Evolutionary conservation across 2,113 vertebrate genomes (phyloP).

Genomic region (Lota lota): DNA sequence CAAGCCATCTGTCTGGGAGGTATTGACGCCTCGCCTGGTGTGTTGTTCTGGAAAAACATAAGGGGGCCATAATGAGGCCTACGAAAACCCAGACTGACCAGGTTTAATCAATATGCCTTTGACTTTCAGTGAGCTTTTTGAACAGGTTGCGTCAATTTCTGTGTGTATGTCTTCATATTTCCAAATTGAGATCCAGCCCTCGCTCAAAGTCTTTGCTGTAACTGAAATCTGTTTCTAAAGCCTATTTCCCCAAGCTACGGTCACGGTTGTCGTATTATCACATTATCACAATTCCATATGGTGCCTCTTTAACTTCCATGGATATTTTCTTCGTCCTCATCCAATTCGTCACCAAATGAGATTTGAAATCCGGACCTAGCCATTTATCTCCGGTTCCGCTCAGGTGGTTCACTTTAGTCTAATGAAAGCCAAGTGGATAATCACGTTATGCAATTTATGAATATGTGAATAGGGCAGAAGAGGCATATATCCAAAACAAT

Average conservation of each 20-base stretch:
- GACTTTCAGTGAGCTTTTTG: constrained; percentile 7
- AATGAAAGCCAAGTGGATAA: constrained; percentile 6
- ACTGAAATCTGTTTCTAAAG: constrained; percentile 26
- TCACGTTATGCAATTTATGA: background rate
- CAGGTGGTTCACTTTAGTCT: constrained; percentile 7
- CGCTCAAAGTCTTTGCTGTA: no score
- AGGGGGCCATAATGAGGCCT: constrained; percentile 27
- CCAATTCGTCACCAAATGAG: background rate
- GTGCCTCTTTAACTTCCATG: constrained; percentile 27
- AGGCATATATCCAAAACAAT: constrained; percentile 10
- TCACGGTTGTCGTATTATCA: constrained; percentile 25
- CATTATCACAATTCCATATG: constrained; percentile 7
- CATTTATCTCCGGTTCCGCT: constrained; percentile 21
- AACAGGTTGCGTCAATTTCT: constrained; percentile 6
- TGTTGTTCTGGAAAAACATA: constrained; percentile 19
- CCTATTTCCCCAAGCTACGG: constrained; percentile 11
- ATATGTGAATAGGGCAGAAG: background rate
- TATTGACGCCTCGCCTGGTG: constrained; percentile 34
- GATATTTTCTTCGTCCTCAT: background rate
- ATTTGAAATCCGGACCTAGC: constrained; percentile 20
- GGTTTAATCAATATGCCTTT: constrained; percentile 41
- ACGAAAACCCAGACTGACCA: constrained; percentile 33
- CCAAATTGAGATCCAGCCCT: no score
- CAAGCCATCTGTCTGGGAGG: constrained; percentile 43
- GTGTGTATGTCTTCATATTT: background rate